Percentiles rank a stretch among this genome's conserved stretches.
phyloP scores from a whole-genome alignment of 2,113 vertebrate species.

The Tetrax tetrax region DNA sequence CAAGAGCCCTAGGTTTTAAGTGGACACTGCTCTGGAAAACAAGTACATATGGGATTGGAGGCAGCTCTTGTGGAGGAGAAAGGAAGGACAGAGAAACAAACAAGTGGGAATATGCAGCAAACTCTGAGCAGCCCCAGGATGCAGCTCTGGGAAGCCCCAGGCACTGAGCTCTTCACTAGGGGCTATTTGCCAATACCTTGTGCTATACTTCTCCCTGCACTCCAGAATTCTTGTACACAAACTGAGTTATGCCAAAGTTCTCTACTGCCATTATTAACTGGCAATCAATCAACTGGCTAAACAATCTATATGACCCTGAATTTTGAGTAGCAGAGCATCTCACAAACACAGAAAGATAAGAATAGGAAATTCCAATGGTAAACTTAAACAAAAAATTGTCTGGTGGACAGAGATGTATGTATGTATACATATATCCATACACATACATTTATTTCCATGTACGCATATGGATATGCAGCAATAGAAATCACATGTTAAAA shows the following conservation, averaged over 20 bases:
- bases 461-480: not conserved
- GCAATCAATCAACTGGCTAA: not conserved
- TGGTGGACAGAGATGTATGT: not conserved
- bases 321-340: not conserved
- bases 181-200: not conserved
- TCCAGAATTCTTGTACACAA: not conserved
- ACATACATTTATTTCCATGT: not conserved
- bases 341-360: not conserved
- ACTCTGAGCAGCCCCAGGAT: not conserved
- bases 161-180: not conserved
- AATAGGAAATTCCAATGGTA: not conserved
- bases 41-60: not conserved
- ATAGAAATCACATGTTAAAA: not conserved
- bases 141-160: not conserved
- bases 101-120: not conserved
- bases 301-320: not conserved
- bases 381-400: not conserved
- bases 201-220: not conserved
- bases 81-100: not conserved
- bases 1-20: not conserved
- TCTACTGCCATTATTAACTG: not conserved
- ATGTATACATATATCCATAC: not conserved
- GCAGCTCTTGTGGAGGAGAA: not conserved
- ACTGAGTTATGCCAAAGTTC: not conserved
- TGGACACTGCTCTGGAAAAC: not conserved